Evolutionary conservation across 2,113 vertebrate species (phyloP), one percentile per base, ranked within the genome.

Genomic region (Nothocercus nigrocapillus): DNA sequence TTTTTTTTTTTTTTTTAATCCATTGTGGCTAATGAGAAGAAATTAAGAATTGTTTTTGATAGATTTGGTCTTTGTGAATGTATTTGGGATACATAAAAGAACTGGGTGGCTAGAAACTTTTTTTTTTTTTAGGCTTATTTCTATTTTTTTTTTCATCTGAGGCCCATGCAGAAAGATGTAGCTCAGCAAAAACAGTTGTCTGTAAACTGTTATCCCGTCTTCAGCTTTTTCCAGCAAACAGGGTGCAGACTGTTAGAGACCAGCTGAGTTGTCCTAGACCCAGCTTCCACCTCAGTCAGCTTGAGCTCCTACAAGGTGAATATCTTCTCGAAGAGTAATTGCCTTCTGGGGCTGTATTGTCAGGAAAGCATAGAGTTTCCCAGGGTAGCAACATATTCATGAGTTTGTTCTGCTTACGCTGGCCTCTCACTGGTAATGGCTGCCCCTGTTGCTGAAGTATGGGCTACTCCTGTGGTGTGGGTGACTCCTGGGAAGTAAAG

Each of bases 381-480:
- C 3, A 16, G 44, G 22, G 21, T 28, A 54, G 30, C 51, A 38
- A 5, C 0, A 4, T 12, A 13, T 22, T 69, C 15, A 7, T 27
- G 27, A 9, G 7, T 34, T 59, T 56, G 34, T 59, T 72, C 28
- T 61, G 45, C 20, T 66, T 13, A 7, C 32, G 25, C n/a, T 63
- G 63, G 40, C 56, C 63, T n/a, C 40, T 67, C 21, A 6, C 17
- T 32, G 22, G 19, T 17, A 27, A 13, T 70, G 66, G 66, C 42
- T 86, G 45, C 36, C 51, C 25, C 47, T 74, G 11, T n/a, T 2
- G 0, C 54, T 59, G 61, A 79, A 47, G 47, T 78, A 69, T 9
- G 63, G 63, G 19, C 79, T 81, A 68, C 32, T 84, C 25, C 68
- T 0, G 0, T 32, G 45, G 24, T 0, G 0, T 3, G 20, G 34